Evolutionary conservation across 2,797 vertebrate genomes (phyloP).

Genomic region (Ambastaia sidthimunki): DNA sequence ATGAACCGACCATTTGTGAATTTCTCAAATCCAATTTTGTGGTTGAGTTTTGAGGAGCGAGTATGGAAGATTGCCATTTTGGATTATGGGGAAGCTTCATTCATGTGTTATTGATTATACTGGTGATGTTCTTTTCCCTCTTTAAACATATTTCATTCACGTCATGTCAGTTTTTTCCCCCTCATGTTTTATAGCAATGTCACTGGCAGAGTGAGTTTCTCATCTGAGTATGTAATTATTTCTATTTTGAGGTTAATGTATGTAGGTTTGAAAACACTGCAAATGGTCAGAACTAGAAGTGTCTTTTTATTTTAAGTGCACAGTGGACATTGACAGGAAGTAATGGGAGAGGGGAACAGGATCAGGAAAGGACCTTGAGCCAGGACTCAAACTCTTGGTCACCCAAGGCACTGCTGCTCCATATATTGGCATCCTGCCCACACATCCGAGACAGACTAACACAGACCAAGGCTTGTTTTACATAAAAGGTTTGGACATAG

Average conservation of each 20-base stretch:
- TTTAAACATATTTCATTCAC: conserved; percentile 57
- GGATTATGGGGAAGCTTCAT: conserved; percentile 56
- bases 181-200: background rate
- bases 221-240: conserved; percentile 15
- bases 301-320: no score
- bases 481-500: background rate
- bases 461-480: background rate
- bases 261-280: background rate
- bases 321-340: no score
- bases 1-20: conserved; percentile 61
- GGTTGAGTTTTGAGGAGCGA: conserved; percentile 52
- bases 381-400: no score
- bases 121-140: conserved; percentile 40
- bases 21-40: conserved; percentile 61
- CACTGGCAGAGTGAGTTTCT: conserved; percentile 6
- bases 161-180: conserved; percentile 34
- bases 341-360: no score
- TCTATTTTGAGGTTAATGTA: conserved; percentile 17
- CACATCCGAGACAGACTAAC: no score
- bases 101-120: conserved; percentile 61
- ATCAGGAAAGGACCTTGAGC: no score
- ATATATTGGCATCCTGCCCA: no score
- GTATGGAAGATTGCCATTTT: conserved; percentile 60
- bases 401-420: no score
- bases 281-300: no score